Evolutionary conservation across 1,140 invertebrate genomes (phyloP), one percentile per base, ranked within the genome.

Genomic region (Drosophila ironensis): DNA sequence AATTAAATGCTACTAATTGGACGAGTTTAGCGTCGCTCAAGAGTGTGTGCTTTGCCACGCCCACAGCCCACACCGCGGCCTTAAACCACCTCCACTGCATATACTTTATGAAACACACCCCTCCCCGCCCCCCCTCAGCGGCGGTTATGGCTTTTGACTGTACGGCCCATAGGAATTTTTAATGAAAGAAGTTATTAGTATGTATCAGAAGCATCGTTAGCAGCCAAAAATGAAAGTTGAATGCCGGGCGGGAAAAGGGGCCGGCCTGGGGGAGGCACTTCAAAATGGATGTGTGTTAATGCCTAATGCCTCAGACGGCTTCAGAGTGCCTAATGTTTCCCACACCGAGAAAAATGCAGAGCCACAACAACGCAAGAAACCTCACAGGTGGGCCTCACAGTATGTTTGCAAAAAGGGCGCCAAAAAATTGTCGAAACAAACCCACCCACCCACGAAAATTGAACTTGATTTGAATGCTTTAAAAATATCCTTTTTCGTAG

Each of bases 1-100:
- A 84, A 84, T 84, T 84, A 84, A 84, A 84, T 78, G 78, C 78
- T 84, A 86, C 78, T 84, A 84, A 84, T 84, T 84, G 78, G 78
- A 84, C 80, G 80, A 84, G 78, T 78, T 84, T 84, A 84, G 78
- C 78, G 78, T 56, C 64, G 78, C 80, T 82, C 78, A 70, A 82
- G 78, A 82, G 78, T 84, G 69, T 73, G 75, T 77, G 59, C 63
- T 73, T 48, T 61, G 14, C 56, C 24, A 30, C 57, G 12, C 53
- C 44, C 8, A 27, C 20, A 12, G 14, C 9, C 37, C 41, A n/a
- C 5, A 33, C 38, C 37, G 19, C 9, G 1, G 7, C 11, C 28
- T 12, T 11, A 7, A 11, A 9, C 4, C 28, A 33, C 41, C 22
- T 16, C 11, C 46, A 17, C 30, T 14, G 12, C 45, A 16, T 19